These are phyloP conservation scores for Plebejus melissa DNA, from an alignment of 2,888 invertebrate species.

Conservation along the genomic window DNA sequence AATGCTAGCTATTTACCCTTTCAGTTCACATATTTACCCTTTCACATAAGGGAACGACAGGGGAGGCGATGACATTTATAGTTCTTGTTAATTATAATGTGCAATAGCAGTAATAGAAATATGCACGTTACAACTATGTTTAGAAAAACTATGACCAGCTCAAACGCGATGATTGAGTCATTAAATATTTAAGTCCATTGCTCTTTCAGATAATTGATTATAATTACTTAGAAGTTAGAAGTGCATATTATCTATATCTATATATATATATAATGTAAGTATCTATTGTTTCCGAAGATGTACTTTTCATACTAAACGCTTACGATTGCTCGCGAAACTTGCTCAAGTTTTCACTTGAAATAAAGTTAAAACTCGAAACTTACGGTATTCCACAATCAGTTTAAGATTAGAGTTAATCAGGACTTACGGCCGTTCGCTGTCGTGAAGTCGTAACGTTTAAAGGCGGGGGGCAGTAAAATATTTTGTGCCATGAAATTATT, in stretches of 20 bases:
- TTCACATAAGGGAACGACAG: slow-evolving; percentile 8
- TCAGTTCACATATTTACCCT: slow-evolving; percentile 6
- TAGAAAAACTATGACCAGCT: background rate
- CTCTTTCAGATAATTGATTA: too few relatives aligned
- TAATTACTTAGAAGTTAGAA: too few relatives aligned
- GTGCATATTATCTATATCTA: too few relatives aligned
- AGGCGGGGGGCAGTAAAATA: slow-evolving; percentile 8
- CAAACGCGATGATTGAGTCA: too few relatives aligned
- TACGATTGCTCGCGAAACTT: background rate
- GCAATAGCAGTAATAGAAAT: background rate
- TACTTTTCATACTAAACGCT: background rate
- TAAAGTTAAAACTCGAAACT: background rate
- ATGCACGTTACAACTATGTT: background rate
- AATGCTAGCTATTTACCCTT: slow-evolving; percentile 13
- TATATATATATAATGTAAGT: too few relatives aligned
- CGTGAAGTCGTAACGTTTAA: background rate
- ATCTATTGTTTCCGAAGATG: too few relatives aligned
- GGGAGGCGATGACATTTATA: slow-evolving; percentile 7
- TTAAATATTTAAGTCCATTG: too few relatives aligned
- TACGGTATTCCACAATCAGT: slow-evolving; percentile 9
- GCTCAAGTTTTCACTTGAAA: background rate
- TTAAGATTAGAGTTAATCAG: slow-evolving; percentile 14
- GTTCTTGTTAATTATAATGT: background rate
- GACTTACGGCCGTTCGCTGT: slow-evolving; percentile 12
- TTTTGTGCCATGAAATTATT: slow-evolving; percentile 15